Conservation (phyloP, 2,113 vertebrate genomes). For the Anoplopoma fimbria region DNA sequence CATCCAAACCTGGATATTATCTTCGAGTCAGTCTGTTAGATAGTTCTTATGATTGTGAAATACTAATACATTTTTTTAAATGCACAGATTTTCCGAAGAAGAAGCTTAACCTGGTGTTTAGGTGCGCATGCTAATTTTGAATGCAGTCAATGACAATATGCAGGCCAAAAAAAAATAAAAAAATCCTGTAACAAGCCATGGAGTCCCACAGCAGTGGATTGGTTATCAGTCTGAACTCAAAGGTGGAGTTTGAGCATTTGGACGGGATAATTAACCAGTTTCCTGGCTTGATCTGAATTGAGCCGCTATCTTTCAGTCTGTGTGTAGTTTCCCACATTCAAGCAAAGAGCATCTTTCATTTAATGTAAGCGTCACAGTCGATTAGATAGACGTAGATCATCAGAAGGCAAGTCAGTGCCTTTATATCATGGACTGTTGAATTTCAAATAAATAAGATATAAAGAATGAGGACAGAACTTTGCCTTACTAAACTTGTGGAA, state of each 20-base stretch:
- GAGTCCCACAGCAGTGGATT: conserved; percentile 19
- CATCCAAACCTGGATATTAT: conserved; percentile 30
- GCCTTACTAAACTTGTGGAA: conserved; percentile 83
- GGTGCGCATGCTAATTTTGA: conserved; percentile 48
- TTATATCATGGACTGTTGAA: conserved; percentile 56
- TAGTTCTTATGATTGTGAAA: conserved; percentile 50
- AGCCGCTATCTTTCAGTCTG: conserved; percentile 32
- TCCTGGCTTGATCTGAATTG: conserved; percentile 25
- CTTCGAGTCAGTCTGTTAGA: conserved; percentile 31
- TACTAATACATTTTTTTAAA: conserved; percentile 54
- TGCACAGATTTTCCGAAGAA: conserved; percentile 31
- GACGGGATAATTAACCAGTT: background rate
- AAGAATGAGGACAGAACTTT: conserved; percentile 70
- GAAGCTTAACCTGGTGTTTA: conserved; percentile 30
- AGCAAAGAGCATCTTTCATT: conserved; percentile 29
- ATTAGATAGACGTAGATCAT: conserved; percentile 35
- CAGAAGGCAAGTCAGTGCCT: conserved; percentile 74
- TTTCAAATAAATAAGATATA: conserved; percentile 25
- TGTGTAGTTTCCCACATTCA: conserved; percentile 23
- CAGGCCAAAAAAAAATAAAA: background rate
- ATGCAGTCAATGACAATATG: conserved; percentile 15
- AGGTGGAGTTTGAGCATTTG: background rate
- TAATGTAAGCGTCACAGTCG: conserved; percentile 6
- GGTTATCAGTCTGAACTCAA: background rate
- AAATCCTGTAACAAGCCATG: background rate